phyloP scores from a whole-genome alignment of 2,797 vertebrate species.

The Anguilla pacifica region DNA sequence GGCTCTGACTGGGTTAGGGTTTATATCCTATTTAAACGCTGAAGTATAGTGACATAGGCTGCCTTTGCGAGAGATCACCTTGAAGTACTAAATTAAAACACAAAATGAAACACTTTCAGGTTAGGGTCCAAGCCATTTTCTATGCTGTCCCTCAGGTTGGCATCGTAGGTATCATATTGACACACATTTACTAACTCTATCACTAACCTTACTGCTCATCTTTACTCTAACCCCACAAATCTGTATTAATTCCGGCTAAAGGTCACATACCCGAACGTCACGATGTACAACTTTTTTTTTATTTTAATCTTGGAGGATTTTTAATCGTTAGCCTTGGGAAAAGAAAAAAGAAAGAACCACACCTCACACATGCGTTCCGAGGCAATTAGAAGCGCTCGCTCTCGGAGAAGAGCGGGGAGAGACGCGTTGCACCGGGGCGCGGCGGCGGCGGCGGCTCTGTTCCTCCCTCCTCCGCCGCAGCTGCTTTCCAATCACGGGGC shows the following conservation, averaged over 20 bases:
- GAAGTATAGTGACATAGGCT: too few relatives aligned
- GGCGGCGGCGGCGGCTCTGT: background rate
- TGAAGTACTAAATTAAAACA: too few relatives aligned
- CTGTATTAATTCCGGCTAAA: background rate
- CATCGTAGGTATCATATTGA: background rate
- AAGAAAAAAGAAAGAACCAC: background rate
- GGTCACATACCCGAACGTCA: background rate
- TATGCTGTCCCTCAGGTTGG: background rate
- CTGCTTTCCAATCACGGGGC: background rate
- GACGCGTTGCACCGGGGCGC: background rate
- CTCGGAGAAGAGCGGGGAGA: background rate
- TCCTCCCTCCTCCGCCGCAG: background rate
- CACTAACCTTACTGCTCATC: background rate
- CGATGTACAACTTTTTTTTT: background rate
- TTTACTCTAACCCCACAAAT: background rate
- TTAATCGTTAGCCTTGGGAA: background rate
- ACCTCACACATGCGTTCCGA: background rate
- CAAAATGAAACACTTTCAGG: background rate
- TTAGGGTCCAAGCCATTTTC: background rate
- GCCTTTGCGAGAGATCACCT: too few relatives aligned
- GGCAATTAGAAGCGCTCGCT: background rate
- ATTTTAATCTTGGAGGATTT: background rate
- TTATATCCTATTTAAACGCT: too few relatives aligned
- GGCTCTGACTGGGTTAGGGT: too few relatives aligned
- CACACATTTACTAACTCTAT: background rate